These are phyloP conservation scores for Fregetta grallaria DNA, from an alignment of 2,113 vertebrate species.

Conservation along the genomic window DNA sequence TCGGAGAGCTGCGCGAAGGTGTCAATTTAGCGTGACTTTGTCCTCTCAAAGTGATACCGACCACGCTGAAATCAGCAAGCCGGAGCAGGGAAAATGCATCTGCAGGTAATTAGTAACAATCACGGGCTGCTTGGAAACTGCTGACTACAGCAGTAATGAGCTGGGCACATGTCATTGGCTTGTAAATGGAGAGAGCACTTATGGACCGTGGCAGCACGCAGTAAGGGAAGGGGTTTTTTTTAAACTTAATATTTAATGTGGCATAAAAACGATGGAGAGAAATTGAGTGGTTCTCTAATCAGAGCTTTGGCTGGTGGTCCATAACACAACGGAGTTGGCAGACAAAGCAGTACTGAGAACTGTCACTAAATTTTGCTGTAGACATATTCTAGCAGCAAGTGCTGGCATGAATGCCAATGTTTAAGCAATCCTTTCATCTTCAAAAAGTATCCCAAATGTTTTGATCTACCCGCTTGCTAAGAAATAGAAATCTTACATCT, in stretches of 20 bases:
- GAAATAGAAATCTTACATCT: background rate
- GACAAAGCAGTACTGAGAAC: background rate
- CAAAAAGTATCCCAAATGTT: background rate
- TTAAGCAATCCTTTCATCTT: background rate
- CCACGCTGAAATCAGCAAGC: slow-evolving; percentile 55
- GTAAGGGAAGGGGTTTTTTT: background rate
- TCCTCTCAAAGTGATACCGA: slow-evolving; percentile 45
- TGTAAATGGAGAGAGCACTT: slow-evolving; percentile 55
- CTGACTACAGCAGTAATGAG: slow-evolving; percentile 69
- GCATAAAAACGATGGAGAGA: slow-evolving; percentile 44
- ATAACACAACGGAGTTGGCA: background rate
- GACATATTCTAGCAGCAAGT: background rate
- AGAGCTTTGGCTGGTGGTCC: slow-evolving; percentile 1
- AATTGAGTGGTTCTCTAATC: background rate
- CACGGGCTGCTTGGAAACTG: slow-evolving; percentile 61
- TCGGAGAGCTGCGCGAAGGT: background rate
- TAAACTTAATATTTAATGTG: slow-evolving; percentile 63
- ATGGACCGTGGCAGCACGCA: slow-evolving; percentile 49
- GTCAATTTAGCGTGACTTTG: background rate
- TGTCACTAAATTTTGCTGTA: background rate
- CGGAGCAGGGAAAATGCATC: slow-evolving; percentile 61
- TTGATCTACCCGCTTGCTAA: background rate
- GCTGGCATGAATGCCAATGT: background rate
- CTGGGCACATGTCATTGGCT: slow-evolving; percentile 47
- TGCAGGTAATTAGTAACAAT: slow-evolving; percentile 78